Evolutionary conservation across 2,888 invertebrate species (phyloP), one percentile per base, ranked within the genome.

Genomic region (Tinea trinotella): DNA sequence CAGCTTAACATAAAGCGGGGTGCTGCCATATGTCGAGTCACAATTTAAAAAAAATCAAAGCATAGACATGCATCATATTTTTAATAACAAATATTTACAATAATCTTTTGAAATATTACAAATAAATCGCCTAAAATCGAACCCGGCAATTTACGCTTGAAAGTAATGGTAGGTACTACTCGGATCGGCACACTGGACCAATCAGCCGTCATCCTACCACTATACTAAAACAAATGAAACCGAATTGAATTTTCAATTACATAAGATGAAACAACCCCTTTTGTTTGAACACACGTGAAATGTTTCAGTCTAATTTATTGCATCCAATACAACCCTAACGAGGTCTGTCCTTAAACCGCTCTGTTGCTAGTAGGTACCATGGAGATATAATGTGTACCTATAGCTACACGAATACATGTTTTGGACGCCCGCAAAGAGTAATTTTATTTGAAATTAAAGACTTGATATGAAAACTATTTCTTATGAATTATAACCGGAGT

Each of bases 291-390:
- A 35, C 35, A 35, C 35, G 10, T 12, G 13, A 40, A 40, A 40
- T 40, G 40, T 35, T 15, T 19, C 36, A 15, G 36, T 9, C 34
- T 77, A 81, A 83, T 82, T 80, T 77, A 78, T 80, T 76, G 69
- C 73, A 64, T 79, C 79, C 78, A 82, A 83, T 82, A 77, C 77
- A 74, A 74, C 75, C 74, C 76, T 72, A 78, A 80, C 74, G 76
- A 78, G 67, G 66, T 66, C 71, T 80, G 82, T 75, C 78, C 76
- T 73, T 79, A 73, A 73, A 70, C 72, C 65, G 64, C 60, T 67
- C 63, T 67, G 67, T 66, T 65, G 67, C 73, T 64, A 65, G 30
- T 30, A 30, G 7, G 30, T 40, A 40, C n/a, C 15, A 40, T 13
- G 13, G 5, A 40, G 40, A 40, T 13, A 40, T 60, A 60, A 61